phyloP scores from a whole-genome alignment of 1,140 invertebrate species.

The Philopotamus ludificatus region DNA sequence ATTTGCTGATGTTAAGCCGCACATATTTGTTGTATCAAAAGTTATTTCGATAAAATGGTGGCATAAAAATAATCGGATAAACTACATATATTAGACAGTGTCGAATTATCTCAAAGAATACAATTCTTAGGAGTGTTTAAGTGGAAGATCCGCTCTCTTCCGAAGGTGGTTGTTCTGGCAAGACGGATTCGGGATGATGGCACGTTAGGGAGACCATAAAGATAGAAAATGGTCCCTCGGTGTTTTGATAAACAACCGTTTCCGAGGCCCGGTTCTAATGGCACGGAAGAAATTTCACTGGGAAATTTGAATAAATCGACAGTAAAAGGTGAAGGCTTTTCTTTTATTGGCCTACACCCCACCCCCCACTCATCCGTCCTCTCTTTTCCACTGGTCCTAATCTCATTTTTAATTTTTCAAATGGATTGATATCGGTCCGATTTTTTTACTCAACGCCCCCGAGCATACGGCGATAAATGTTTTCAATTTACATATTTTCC shows the following conservation, averaged over 20 bases:
- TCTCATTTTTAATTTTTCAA: slow-evolving; percentile 25
- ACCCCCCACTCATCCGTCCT: not conserved
- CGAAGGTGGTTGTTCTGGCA: not conserved
- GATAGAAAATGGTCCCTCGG: slow-evolving; percentile 9
- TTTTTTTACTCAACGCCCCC: not conserved
- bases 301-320: slow-evolving; percentile 31
- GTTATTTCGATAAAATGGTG: not conserved
- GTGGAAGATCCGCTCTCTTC: not conserved
- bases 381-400: slow-evolving; percentile 5
- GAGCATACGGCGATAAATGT: slow-evolving; percentile 1
- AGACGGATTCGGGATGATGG: slow-evolving; percentile 14
- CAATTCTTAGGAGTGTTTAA: not conserved
- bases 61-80: not conserved
- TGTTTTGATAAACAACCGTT: slow-evolving; percentile 18
- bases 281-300: slow-evolving; percentile 12
- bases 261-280: not conserved
- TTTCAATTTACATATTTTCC: slow-evolving; percentile 19
- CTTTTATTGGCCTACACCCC: slow-evolving; percentile 1
- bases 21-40: not conserved
- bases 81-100: too few relatives aligned
- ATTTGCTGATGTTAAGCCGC: not conserved
- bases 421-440: slow-evolving; percentile 23
- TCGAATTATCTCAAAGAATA: too few relatives aligned
- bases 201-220: slow-evolving; percentile 18
- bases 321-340: slow-evolving; percentile 28